Evolutionary conservation across 2,888 invertebrate genomes (phyloP).

Genomic region (Drosophila merina): DNA sequence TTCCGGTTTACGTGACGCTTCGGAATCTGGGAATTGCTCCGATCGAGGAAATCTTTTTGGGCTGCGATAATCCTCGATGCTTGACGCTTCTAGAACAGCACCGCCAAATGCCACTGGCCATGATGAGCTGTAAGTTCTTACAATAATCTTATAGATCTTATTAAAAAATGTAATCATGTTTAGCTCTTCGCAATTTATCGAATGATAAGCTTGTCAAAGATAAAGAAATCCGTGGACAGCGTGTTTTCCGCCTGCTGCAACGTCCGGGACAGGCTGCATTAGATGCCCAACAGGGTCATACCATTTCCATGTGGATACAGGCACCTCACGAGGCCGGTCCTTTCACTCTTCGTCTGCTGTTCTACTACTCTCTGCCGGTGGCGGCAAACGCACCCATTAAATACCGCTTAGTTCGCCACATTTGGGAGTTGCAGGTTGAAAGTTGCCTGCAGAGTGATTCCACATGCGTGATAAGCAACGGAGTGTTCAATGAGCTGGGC

Average conservation of each 20-base stretch:
- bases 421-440: constrained; percentile 87
- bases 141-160: constrained; percentile 1
- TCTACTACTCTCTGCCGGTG: constrained; percentile 88
- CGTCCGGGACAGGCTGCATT: constrained; percentile 64
- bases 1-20: constrained; percentile 87
- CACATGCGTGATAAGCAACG: constrained; percentile 84
- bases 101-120: constrained; percentile 80
- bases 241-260: constrained; percentile 81
- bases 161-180: background rate
- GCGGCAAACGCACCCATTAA: constrained; percentile 65
- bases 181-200: constrained; percentile 81
- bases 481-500: constrained; percentile 86
- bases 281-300: constrained; percentile 80
- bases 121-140: constrained; percentile 80
- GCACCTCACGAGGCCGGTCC: constrained; percentile 88
- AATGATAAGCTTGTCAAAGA: constrained; percentile 83
- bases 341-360: constrained; percentile 88
- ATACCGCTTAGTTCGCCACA: constrained; percentile 87
- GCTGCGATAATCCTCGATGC: constrained; percentile 84
- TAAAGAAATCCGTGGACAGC: constrained; percentile 83
- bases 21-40: constrained; percentile 87
- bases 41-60: constrained; percentile 86
- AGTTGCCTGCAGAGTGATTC: constrained; percentile 86
- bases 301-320: constrained; percentile 87
- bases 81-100: constrained; percentile 81